Conservation (phyloP, 2,797 vertebrate genomes). For the Myripristis jacobus region DNA sequence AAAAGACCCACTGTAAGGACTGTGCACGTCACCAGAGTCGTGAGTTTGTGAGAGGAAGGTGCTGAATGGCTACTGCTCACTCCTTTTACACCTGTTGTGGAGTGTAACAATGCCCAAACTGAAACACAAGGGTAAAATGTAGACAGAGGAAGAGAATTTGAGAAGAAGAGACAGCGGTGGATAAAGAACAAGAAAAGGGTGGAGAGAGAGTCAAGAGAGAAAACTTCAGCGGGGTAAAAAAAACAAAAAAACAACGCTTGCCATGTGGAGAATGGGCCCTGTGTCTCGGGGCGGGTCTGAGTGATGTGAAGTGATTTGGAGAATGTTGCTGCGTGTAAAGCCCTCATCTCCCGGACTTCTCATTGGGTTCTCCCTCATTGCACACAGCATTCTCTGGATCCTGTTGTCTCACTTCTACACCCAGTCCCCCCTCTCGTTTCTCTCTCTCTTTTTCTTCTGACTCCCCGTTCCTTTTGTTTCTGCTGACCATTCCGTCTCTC, state of each 20-base stretch:
- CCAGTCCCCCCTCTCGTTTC: not conserved
- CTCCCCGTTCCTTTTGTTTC: not conserved
- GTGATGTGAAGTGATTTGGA: slow-evolving; percentile 67
- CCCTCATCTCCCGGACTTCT: slow-evolving; percentile 57
- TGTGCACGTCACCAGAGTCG: no score
- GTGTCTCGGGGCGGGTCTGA: slow-evolving; percentile 41
- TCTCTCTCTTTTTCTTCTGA: slow-evolving; percentile 1
- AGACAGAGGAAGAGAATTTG: not conserved
- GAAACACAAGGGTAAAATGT: not conserved
- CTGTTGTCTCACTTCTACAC: slow-evolving; percentile 24
- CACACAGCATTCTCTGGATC: slow-evolving; percentile 41
- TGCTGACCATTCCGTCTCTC: not conserved
- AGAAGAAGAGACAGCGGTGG: not conserved
- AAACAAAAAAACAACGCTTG: slow-evolving; percentile 10
- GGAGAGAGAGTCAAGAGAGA: no score
- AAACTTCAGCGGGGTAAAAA: not conserved
- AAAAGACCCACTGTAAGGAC: no score
- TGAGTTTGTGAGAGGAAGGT: no score
- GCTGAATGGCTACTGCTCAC: no score
- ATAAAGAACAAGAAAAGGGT: not conserved
- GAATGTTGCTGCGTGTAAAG: slow-evolving; percentile 58
- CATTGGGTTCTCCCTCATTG: slow-evolving; percentile 60
- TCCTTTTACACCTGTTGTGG: no score
- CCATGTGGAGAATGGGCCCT: slow-evolving; percentile 25
- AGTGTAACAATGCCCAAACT: slow-evolving; percentile 1